These are phyloP conservation scores for Cataglyphis altisquamis DNA, from an alignment of 2,888 invertebrate species.

Conservation along the genomic window DNA sequence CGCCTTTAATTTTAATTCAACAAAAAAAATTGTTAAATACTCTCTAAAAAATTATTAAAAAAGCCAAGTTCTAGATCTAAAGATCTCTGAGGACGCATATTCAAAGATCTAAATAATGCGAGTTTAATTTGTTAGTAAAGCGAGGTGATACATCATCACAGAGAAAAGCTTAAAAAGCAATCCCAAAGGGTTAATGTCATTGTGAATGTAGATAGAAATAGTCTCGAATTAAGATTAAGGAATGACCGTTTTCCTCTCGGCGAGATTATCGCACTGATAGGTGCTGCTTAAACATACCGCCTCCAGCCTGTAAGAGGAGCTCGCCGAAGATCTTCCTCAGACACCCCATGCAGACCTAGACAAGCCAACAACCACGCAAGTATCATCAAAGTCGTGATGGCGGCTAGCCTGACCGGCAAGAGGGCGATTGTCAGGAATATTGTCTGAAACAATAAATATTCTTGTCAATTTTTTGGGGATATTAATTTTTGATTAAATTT, in stretches of 20 bases:
- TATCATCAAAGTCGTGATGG: conserved; percentile 92
- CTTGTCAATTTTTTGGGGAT: conserved; percentile 47
- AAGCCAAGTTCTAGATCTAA: neutral
- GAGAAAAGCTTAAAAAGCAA: conserved; percentile 24
- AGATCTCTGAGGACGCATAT: neutral
- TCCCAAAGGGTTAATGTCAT: neutral
- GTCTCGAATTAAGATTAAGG: neutral
- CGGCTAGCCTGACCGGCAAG: conserved; percentile 93
- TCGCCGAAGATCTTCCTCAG: conserved; percentile 92
- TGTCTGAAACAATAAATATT: conserved; percentile 89
- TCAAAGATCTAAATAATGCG: neutral
- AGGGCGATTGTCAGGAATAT: conserved; percentile 94
- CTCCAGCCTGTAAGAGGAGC: conserved; percentile 96
- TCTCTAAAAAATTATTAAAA: neutral
- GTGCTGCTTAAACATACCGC: conserved; percentile 88
- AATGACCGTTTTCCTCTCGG: neutral
- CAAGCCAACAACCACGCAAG: conserved; percentile 95
- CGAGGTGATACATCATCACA: conserved; percentile 11
- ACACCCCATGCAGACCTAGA: conserved; percentile 93
- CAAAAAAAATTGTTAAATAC: neutral
- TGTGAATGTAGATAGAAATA: conserved; percentile 12
- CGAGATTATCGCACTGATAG: neutral
- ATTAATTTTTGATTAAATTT: neutral
- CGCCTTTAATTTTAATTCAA: conserved; percentile 10
- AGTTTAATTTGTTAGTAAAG: conserved; percentile 11